A percentile compares a stretch with the other conserved stretches of the same genome.
Evolutionary conservation across 2,797 vertebrate species (phyloP).

Genomic region (Semaprochilodus insignis): DNA sequence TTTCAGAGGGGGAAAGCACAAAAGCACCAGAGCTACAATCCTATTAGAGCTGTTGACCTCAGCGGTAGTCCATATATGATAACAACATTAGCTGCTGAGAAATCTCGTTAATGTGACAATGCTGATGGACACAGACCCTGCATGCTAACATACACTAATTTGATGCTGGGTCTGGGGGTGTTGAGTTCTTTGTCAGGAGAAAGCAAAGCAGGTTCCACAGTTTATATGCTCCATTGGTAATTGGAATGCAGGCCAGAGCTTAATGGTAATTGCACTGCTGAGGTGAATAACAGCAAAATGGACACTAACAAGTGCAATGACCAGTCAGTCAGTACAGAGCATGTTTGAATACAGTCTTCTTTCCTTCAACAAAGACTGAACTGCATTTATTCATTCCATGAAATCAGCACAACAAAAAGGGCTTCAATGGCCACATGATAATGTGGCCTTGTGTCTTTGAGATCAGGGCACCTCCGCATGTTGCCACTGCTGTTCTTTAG

Average conservation of each 20-base stretch:
- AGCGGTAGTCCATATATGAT: background rate
- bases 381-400: constrained; percentile 1
- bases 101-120: constrained; percentile 32
- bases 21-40: constrained; percentile 16
- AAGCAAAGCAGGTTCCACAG: background rate
- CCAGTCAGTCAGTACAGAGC: background rate
- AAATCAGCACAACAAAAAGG: constrained; percentile 38
- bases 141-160: constrained; percentile 17
- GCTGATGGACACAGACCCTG: background rate
- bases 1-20: background rate
- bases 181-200: constrained; percentile 17
- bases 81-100: constrained; percentile 20
- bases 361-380: background rate
- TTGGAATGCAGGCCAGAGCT: constrained; percentile 23
- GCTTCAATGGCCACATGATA: constrained; percentile 29
- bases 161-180: constrained; percentile 1
- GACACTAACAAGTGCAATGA: background rate
- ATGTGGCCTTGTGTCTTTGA: constrained; percentile 12
- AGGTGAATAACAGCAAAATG: constrained; percentile 3
- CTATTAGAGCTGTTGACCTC: constrained; percentile 28
- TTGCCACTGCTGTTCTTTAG: constrained; percentile 26
- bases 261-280: constrained; percentile 1
- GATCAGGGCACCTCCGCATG: constrained; percentile 30
- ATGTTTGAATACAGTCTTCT: background rate
- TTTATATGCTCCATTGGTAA: background rate